A percentile compares a stretch with the other conserved stretches of the same genome.
These are phyloP conservation scores for Dinomys branickii DNA, from an alignment of 2,113 vertebrate genomes.

Conservation along the genomic window DNA sequence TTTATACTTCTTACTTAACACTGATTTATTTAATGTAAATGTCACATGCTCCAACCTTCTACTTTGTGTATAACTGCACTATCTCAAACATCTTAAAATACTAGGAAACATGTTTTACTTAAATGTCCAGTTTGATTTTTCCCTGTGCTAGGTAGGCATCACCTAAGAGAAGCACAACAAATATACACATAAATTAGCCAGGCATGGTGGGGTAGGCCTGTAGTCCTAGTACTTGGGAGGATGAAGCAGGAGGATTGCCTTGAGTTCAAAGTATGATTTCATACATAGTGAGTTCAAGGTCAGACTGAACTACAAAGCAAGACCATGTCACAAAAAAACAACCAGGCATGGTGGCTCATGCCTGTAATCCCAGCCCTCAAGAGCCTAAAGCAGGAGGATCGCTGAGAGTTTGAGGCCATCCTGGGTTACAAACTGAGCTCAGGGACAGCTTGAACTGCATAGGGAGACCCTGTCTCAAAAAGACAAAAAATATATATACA, in stretches of 20 bases:
- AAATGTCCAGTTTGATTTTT: neutral
- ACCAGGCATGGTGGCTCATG: no score
- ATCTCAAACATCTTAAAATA: neutral
- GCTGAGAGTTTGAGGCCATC: no score
- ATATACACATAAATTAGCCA: neutral
- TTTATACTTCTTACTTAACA: neutral
- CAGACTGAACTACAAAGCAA: neutral
- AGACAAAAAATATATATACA: no score
- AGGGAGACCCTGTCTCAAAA: neutral
- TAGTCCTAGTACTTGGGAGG: neutral
- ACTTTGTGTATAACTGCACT: neutral
- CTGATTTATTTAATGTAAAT: neutral
- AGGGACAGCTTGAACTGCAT: neutral
- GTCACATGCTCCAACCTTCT: neutral
- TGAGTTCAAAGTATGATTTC: neutral
- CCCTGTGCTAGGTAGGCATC: neutral
- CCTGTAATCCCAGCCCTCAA: no score
- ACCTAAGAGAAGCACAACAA: neutral
- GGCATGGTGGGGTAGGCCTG: neutral
- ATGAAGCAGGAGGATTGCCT: neutral
- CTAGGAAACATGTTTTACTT: neutral
- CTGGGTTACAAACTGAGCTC: neutral
- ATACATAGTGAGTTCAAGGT: neutral
- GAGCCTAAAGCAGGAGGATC: no score
- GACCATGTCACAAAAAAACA: neutral